A percentile compares a stretch with the other conserved stretches of the same genome.
phyloP scores from a whole-genome alignment of 2,113 vertebrate species.

The Camelus bactrianus region DNA sequence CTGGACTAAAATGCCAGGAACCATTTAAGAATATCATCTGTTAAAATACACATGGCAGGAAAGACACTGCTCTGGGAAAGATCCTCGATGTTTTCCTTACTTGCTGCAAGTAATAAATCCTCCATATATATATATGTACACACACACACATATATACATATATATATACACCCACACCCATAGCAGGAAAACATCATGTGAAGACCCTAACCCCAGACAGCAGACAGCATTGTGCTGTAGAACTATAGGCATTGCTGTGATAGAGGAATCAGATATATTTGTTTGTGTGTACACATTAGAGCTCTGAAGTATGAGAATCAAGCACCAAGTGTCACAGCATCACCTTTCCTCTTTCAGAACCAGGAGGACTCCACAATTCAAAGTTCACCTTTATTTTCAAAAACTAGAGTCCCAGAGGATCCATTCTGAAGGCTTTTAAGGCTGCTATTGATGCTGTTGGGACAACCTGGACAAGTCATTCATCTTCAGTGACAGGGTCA shows the following conservation, averaged over 20 bases:
- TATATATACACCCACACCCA: neutral
- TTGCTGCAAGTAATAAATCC: neutral
- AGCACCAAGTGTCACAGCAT: neutral
- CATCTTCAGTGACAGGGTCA: constrained; percentile 49
- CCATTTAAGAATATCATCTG: neutral
- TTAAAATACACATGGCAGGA: neutral
- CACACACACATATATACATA: no score
- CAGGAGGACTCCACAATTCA: neutral
- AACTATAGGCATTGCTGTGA: neutral
- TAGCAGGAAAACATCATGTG: neutral
- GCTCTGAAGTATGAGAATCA: neutral
- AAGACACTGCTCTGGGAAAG: neutral
- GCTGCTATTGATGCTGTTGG: neutral
- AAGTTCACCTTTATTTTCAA: constrained; percentile 6
- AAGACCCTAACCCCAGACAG: neutral
- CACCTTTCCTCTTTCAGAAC: neutral
- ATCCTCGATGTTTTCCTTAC: neutral
- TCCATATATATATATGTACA: neutral
- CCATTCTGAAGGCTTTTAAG: constrained; percentile 42
- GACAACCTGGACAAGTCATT: neutral
- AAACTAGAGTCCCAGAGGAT: neutral
- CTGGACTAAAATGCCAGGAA: neutral
- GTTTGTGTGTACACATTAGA: neutral
- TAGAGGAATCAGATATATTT: neutral
- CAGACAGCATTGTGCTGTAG: neutral